Evolutionary conservation across 2,888 invertebrate species (phyloP).

Genomic region (Drosophila incognita): DNA sequence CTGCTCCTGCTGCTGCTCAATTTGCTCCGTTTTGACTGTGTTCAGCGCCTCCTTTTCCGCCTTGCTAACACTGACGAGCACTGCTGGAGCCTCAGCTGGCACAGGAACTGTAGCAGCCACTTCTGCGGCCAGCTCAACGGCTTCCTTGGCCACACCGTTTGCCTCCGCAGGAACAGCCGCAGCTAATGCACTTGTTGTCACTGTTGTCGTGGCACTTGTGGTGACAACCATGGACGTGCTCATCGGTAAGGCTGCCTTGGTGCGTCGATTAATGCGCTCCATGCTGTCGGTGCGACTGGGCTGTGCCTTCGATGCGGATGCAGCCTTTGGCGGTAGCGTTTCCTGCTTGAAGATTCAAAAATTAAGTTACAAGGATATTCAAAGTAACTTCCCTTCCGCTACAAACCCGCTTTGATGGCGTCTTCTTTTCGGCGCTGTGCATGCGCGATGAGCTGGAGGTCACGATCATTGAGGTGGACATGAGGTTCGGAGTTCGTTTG

Average conservation of each 20-base stretch:
- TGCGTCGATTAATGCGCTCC: slow-evolving; percentile 63
- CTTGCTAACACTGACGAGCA: slow-evolving; percentile 76
- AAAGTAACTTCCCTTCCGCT: background rate
- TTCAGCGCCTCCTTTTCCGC: slow-evolving; percentile 85
- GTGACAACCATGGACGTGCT: slow-evolving; percentile 74
- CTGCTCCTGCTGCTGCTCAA: slow-evolving; percentile 44
- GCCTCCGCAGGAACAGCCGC: slow-evolving; percentile 31
- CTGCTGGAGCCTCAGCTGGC: slow-evolving; percentile 17
- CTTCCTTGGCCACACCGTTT: slow-evolving; percentile 60
- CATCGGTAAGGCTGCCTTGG: slow-evolving; percentile 67
- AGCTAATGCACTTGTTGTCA: slow-evolving; percentile 25
- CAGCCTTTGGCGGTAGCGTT: slow-evolving; percentile 63
- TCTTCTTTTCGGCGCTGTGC: slow-evolving; percentile 83
- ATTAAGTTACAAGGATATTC: background rate
- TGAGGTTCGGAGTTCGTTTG: slow-evolving; percentile 83
- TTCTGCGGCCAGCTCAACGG: slow-evolving; percentile 27
- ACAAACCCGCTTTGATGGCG: slow-evolving; percentile 81
- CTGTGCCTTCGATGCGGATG: slow-evolving; percentile 68
- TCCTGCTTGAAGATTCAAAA: slow-evolving; percentile 52
- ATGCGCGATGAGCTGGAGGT: slow-evolving; percentile 81
- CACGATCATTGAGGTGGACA: slow-evolving; percentile 83
- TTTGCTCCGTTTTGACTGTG: slow-evolving; percentile 81
- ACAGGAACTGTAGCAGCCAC: slow-evolving; percentile 26
- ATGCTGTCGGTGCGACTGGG: slow-evolving; percentile 66
- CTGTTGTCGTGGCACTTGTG: slow-evolving; percentile 26